phyloP scores from a whole-genome alignment of 2,113 vertebrate species.

The Sciurus niger region DNA sequence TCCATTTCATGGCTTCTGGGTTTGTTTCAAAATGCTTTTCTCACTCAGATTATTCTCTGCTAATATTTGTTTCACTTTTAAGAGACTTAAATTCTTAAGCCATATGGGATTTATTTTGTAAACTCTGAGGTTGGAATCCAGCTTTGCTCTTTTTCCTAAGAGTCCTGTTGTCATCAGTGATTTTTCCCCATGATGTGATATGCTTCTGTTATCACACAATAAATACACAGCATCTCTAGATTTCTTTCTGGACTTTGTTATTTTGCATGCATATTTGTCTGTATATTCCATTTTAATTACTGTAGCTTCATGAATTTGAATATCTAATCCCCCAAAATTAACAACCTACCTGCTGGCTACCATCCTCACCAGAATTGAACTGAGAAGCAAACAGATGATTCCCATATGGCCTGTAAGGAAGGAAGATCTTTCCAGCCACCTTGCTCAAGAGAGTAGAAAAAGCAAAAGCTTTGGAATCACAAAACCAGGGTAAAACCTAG shows the following conservation, averaged over 20 bases:
- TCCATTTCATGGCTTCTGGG: background rate
- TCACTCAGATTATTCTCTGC: background rate
- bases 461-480: background rate
- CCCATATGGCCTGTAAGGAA: background rate
- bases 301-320: background rate
- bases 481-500: background rate
- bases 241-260: background rate
- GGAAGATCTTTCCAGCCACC: background rate
- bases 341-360: background rate
- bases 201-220: no score
- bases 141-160: background rate
- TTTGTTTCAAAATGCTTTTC: background rate
- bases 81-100: background rate
- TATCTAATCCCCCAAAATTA: background rate
- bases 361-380: background rate
- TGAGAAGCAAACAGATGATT: background rate
- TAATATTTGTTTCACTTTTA: background rate
- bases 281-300: background rate
- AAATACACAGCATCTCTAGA: background rate
- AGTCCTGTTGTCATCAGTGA: background rate
- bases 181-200: rapidly evolving
- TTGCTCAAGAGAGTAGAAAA: no score
- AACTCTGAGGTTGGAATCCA: background rate
- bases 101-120: background rate
- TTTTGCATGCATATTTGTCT: background rate